These are phyloP conservation scores for Carettochelys insculpta DNA, from an alignment of 2,113 vertebrate species.

Conservation along the genomic window DNA sequence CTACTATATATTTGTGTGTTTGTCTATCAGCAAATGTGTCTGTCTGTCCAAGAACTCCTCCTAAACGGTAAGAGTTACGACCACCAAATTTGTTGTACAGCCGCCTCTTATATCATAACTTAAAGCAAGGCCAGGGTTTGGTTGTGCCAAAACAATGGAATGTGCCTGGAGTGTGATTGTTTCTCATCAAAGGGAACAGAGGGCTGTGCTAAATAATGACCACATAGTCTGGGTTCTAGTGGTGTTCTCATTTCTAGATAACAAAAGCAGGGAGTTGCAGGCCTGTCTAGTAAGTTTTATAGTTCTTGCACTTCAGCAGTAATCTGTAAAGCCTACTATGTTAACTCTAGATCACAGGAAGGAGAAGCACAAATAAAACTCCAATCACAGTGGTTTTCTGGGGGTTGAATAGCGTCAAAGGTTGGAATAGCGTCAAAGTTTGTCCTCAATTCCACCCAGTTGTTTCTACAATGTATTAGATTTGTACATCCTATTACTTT, in stretches of 20 bases:
- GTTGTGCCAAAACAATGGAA: no score
- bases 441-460: not conserved
- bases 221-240: not conserved
- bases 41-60: no score
- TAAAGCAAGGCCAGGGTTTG: no score
- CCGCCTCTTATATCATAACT: no score
- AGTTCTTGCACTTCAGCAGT: not conserved
- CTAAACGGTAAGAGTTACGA: no score
- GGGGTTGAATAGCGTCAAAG: not conserved
- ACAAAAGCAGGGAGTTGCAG: not conserved
- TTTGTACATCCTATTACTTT: not conserved
- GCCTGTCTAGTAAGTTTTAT: not conserved
- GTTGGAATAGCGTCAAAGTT: not conserved
- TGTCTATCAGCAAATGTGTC: no score
- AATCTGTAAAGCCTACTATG: not conserved
- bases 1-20: no score
- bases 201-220: not conserved
- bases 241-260: not conserved
- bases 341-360: not conserved
- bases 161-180: no score
- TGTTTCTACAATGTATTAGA: not conserved
- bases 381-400: fast-evolving
- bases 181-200: no score
- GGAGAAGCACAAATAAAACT: not conserved
- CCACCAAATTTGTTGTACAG: no score